phyloP scores from a whole-genome alignment of 2,113 vertebrate species.

The Anser brachyrhynchus region DNA sequence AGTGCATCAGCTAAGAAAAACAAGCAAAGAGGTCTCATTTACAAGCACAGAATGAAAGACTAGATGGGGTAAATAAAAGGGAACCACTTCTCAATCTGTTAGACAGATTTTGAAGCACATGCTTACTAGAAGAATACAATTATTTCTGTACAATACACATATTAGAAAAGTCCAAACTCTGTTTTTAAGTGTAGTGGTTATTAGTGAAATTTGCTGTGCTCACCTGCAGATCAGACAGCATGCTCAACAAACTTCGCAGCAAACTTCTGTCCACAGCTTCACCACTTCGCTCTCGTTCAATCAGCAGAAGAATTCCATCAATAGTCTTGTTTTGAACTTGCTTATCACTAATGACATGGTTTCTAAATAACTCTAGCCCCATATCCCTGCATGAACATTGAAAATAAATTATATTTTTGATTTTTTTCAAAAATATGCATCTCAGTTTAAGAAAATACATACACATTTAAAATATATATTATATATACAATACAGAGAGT shows the following conservation, averaged over 20 bases:
- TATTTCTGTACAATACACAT: not conserved
- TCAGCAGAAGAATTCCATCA: conserved; percentile 81
- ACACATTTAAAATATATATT: not conserved
- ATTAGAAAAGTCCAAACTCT: not conserved
- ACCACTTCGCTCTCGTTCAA: conserved; percentile 76
- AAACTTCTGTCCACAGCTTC: conserved; percentile 83
- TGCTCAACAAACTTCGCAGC: conserved; percentile 81
- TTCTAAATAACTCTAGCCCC: conserved; percentile 84
- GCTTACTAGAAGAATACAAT: not conserved
- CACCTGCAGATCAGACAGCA: conserved; percentile 84
- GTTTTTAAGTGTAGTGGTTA: not conserved
- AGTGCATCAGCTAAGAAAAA: not conserved
- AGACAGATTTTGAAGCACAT: not conserved
- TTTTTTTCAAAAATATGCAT: not conserved
- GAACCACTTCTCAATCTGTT: not conserved
- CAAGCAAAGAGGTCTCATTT: not conserved
- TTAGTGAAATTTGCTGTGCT: not conserved
- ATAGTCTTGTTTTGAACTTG: conserved; percentile 81
- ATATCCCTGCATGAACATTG: conserved; percentile 77
- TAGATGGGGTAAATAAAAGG: not conserved
- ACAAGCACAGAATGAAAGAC: not conserved
- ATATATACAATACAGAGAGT: not conserved
- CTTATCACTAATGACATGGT: conserved; percentile 80
- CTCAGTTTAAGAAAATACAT: not conserved
- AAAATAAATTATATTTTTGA: not conserved